Evolutionary conservation across 1,140 invertebrate genomes (phyloP), one percentile per base, ranked within the genome.

Genomic region (Sogatella furcifera): DNA sequence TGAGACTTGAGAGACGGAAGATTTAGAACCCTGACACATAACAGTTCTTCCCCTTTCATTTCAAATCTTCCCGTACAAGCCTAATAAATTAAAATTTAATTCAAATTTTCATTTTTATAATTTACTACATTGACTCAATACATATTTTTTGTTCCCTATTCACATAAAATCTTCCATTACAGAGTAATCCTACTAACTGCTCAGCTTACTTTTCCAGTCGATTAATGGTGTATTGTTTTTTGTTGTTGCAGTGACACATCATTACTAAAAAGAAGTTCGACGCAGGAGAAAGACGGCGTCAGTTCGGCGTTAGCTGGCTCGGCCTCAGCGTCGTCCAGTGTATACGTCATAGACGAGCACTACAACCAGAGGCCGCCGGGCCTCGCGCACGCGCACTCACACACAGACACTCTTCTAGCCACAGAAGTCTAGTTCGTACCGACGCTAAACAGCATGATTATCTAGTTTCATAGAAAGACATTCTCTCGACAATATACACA

Each of bases 291-390:
- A 69, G 70, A 74, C 69, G 64, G 57, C 66, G 43, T 52, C 46
- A 60, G 59, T 55, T 34, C 38, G 17, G 46, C 59, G 66, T 19
- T 53, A 52, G 34, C 34, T 2, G 24, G 24, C 24, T 38, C 34
- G 9, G 34, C 34, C 5, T 71, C 52, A 58, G 55, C 63, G 31
- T 42, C 17, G 64, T 68, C 54, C 65, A 68, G 66, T 64, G 80
- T 82, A 60, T 82, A 81, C 71, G 79, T 82, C 69, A 82, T 83
- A 72, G 81, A 82, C 69, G 81, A 60, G 55, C 81, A 83, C 69
- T 82, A 79, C 67, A 70, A 73, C 56, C 42, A 38, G n/a, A 31
- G 38, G n/a, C 66, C 67, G 31, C n/a, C n/a, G n/a, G n/a, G 5
- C 4, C 66, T 74, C 28, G 70, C 74, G 56, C 42, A 52, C 22